These are phyloP conservation scores for Corythoichthys haematopterus DNA, from an alignment of 2,113 vertebrate genomes.

Conservation along the genomic window DNA sequence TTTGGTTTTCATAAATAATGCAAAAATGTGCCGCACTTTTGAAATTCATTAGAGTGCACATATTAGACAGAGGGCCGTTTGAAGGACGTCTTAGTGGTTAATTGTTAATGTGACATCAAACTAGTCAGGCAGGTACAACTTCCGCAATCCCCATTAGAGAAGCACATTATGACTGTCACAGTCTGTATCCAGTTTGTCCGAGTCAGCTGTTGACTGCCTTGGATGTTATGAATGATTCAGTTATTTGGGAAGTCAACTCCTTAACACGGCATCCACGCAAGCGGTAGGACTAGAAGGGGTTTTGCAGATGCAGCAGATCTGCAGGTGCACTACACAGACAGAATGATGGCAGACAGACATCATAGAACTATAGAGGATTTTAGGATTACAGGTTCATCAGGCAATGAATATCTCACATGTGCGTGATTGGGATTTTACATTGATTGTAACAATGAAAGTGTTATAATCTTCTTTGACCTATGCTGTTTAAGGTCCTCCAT, in stretches of 20 bases:
- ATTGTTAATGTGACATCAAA: constrained; percentile 9
- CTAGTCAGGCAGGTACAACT: constrained; percentile 10
- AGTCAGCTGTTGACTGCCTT: constrained; percentile 32
- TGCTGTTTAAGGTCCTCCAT: background rate
- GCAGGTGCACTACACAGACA: constrained; percentile 15
- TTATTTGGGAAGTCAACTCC: constrained; percentile 43
- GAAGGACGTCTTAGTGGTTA: background rate
- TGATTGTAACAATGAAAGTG: constrained; percentile 15
- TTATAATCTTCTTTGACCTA: constrained; percentile 11
- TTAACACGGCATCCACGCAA: constrained; percentile 35
- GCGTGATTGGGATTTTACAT: constrained; percentile 19
- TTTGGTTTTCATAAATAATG: background rate
- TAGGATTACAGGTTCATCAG: constrained; percentile 34
- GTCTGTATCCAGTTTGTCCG: constrained; percentile 16
- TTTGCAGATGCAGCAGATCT: constrained; percentile 45
- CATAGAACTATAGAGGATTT: constrained; percentile 14
- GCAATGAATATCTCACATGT: constrained; percentile 18
- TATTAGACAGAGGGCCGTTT: background rate
- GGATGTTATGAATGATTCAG: constrained; percentile 41
- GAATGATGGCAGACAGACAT: background rate
- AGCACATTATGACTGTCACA: constrained; percentile 29
- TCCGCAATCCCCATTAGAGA: constrained; percentile 6
- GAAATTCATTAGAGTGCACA: background rate
- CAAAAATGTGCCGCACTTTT: background rate
- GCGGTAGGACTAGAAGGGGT: constrained; percentile 21